These are phyloP conservation scores for Gymnodraco acuticeps DNA, from an alignment of 2,797 vertebrate species.

Conservation along the genomic window DNA sequence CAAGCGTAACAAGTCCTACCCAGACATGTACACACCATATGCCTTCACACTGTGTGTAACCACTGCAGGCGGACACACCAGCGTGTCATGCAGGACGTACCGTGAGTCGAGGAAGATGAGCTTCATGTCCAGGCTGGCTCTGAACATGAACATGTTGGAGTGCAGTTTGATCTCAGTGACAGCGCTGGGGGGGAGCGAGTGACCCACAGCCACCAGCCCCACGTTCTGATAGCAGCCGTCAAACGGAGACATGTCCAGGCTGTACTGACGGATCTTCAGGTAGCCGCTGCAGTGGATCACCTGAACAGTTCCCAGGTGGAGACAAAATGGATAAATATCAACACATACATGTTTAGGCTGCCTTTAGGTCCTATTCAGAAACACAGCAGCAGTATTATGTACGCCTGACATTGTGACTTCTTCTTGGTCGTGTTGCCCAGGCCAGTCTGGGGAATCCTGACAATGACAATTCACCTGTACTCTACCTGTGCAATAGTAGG, in stretches of 20 bases:
- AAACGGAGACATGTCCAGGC: conserved; percentile 95
- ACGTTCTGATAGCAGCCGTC: conserved; percentile 98
- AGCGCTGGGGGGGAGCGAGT: conserved; percentile 94
- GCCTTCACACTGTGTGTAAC: background rate
- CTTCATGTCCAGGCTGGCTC: conserved; percentile 97
- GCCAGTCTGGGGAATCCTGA: background rate
- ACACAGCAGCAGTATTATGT: no score
- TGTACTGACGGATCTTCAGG: conserved; percentile 97
- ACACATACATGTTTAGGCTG: background rate
- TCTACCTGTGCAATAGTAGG: background rate
- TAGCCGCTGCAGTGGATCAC: conserved; percentile 98
- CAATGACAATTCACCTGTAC: background rate
- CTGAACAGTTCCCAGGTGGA: conserved; percentile 68
- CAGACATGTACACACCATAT: conserved; percentile 7
- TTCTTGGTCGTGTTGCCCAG: background rate
- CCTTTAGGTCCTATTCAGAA: background rate
- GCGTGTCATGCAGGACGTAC: conserved; percentile 67
- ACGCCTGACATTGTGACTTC: background rate
- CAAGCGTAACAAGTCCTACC: background rate
- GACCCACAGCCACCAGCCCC: conserved; percentile 95
- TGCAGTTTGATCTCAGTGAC: conserved; percentile 97
- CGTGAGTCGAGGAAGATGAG: conserved; percentile 97
- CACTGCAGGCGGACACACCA: background rate
- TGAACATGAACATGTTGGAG: conserved; percentile 99
- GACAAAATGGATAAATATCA: background rate